Base-by-base conservation (phyloP, 2,797 vertebrate species). In the Cuniculus paca region DNA sequence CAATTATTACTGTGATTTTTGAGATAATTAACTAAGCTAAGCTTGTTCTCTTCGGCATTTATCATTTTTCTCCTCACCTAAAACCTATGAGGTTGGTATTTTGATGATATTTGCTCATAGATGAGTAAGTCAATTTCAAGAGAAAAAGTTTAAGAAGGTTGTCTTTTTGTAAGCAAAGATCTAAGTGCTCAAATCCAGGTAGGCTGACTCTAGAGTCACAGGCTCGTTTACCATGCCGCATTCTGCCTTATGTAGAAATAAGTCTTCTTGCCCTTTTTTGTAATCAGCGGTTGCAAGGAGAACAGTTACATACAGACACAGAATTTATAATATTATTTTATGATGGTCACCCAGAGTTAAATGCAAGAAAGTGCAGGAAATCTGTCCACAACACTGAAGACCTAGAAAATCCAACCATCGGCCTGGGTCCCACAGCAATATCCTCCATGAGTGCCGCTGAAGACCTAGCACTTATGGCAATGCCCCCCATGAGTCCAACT, bases 1-100 rank as follows among this genome's bases (percentile, higher is more conserved):
- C 26, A 61, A 70, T 39, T 28, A 54, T 61, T 16, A 60, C 26
- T 42, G 65, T 31, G 17, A 24, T 78, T 58, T 85, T 50, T 39
- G n/a, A 63, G 19, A 28, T 17, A 36, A 12, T 83, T 90, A 75
- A 56, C 31, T 84, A 39, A 78, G 17, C 22, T 78, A 74, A 45
- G 20, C 48, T 45, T 84, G 92, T 72, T 72, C 75, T 31, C 42
- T 19, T 12, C 54, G 6, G 9, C 36, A 34, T 91, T 68, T 91
- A 94, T 88, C 19, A 61, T 95, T 94, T 94, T 85, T 88, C 26
- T 82, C 31, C 75, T 91, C 56, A 82, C 48, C 31, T 88, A 84
- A 91, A 91, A 26, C 58, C 22, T n/a, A 70, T 28, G 79, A n/a
- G 3, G 28, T 82, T 70, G n/a, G n/a, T 86, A 39, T 45, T 63